These are phyloP conservation scores for Papilio polyxenes DNA, from an alignment of 1,140 invertebrate species.

Conservation along the genomic window DNA sequence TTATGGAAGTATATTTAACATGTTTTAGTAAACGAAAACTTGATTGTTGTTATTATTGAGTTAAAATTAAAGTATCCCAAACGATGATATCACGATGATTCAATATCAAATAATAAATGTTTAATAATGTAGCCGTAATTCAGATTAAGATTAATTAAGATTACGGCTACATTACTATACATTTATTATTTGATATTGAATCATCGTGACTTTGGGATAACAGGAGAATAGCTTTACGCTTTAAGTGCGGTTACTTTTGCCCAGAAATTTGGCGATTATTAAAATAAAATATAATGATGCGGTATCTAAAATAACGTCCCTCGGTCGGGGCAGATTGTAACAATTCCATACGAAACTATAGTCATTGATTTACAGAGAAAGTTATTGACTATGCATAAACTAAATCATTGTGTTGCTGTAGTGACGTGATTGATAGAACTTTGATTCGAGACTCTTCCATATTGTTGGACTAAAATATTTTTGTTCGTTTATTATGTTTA, in stretches of 20 bases:
- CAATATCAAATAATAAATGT: constrained; percentile 1
- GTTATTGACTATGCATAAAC: background rate
- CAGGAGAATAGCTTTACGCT: background rate
- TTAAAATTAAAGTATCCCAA: background rate
- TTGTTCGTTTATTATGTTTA: background rate
- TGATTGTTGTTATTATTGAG: background rate
- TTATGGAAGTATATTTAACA: background rate
- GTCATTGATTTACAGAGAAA: background rate
- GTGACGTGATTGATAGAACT: background rate
- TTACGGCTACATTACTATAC: no score
- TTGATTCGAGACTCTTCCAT: background rate
- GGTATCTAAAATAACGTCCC: background rate
- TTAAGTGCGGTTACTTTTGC: background rate
- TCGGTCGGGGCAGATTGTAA: background rate
- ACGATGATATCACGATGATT: constrained; percentile 3
- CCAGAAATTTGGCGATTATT: constrained; percentile 1
- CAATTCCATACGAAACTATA: background rate
- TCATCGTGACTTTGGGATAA: background rate
- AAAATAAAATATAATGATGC: background rate
- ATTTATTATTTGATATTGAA: constrained; percentile 8
- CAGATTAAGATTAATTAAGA: no score
- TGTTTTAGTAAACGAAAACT: background rate
- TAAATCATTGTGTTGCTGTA: background rate
- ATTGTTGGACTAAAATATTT: background rate
- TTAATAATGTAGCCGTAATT: no score